Conservation (phyloP, 2,113 vertebrate genomes). For the Menura novaehollandiae region DNA sequence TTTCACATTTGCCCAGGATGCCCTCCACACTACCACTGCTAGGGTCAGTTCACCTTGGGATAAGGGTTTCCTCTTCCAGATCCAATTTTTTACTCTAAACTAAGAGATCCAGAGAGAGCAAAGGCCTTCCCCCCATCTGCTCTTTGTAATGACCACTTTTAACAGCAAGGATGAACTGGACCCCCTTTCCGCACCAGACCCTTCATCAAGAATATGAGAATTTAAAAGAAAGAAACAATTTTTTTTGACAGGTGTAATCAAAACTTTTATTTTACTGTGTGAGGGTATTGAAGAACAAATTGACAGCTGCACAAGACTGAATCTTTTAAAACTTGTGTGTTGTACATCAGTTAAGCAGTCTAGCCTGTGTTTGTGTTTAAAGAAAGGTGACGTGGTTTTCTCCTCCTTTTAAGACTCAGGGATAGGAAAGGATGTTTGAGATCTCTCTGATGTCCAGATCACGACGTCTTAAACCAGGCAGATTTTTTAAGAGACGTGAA, state of each 20-base stretch:
- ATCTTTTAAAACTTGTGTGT: neutral
- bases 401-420: neutral
- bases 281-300: neutral
- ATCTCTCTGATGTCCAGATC: neutral
- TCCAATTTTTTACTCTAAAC: neutral
- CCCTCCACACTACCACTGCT: neutral
- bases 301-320: neutral
- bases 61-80: neutral
- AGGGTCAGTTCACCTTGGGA: neutral
- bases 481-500: neutral
- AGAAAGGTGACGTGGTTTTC: neutral
- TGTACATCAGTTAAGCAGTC: neutral
- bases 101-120: neutral
- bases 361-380: neutral
- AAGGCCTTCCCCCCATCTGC: neutral
- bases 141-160: neutral
- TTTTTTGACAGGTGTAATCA: neutral
- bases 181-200: fast-evolving
- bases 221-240: neutral
- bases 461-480: neutral
- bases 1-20: neutral
- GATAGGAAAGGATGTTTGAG: neutral
- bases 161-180: neutral
- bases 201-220: neutral
- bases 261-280: neutral